These are phyloP conservation scores for Papilio helenus DNA, from an alignment of 1,140 invertebrate species.

Conservation along the genomic window DNA sequence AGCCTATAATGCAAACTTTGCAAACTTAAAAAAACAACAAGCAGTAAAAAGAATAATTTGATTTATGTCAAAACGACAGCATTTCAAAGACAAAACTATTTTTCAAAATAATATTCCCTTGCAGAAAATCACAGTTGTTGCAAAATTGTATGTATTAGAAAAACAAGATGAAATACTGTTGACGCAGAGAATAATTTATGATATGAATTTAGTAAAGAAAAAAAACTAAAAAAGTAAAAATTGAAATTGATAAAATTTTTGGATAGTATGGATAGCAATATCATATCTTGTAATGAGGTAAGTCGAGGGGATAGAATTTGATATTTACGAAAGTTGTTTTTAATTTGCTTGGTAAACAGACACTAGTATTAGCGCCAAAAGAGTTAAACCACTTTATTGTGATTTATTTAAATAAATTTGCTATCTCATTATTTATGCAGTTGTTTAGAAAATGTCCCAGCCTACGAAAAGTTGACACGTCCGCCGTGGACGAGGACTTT, in stretches of 20 bases:
- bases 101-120: neutral
- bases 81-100: neutral
- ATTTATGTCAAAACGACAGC: neutral
- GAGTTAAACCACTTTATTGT: neutral
- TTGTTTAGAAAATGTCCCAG: neutral
- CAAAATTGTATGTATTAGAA: neutral
- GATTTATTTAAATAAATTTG: neutral
- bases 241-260: neutral
- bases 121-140: neutral
- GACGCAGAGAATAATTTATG: neutral
- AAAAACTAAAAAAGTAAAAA: neutral
- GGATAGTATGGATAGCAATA: neutral
- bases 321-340: neutral
- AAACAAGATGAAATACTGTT: neutral
- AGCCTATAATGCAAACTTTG: neutral
- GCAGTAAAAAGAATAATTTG: neutral
- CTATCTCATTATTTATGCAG: neutral
- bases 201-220: constrained; percentile 7
- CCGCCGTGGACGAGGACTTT: constrained; percentile 41
- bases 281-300: constrained; percentile 10
- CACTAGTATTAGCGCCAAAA: neutral
- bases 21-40: neutral
- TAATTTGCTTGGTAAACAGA: neutral
- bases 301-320: neutral
- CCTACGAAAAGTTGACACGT: neutral